Conservation (phyloP, 1,140 invertebrate species). For the Aricia agestis region DNA sequence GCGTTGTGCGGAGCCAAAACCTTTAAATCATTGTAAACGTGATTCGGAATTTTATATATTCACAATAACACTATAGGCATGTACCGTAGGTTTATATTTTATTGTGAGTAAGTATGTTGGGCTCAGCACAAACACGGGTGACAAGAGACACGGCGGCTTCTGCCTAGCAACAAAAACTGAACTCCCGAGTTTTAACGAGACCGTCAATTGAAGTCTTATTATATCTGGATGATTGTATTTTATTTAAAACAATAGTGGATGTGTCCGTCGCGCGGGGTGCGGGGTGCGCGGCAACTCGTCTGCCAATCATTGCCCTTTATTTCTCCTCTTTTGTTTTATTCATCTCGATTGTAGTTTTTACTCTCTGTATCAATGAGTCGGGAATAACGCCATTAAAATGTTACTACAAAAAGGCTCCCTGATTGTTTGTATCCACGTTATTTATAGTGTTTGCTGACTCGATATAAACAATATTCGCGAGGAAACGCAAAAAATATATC, state of each 20-base stretch:
- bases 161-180: constrained; percentile 25
- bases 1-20: too few relatives aligned
- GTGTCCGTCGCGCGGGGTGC: constrained; percentile 37
- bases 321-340: constrained; percentile 25
- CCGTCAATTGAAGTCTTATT: constrained; percentile 38
- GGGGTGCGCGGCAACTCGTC: constrained; percentile 33
- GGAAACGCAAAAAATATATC: constrained; percentile 8
- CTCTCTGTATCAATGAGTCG: constrained; percentile 19
- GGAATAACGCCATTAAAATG: constrained; percentile 11
- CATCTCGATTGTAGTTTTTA: constrained; percentile 18
- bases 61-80: background rate
- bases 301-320: constrained; percentile 33
- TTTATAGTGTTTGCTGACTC: constrained; percentile 2
- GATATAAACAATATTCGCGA: constrained; percentile 8
- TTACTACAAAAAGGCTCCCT: constrained; percentile 8
- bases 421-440: constrained; percentile 3
- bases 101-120: background rate
- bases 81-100: too few relatives aligned
- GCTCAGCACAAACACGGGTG: background rate
- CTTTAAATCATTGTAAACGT: background rate
- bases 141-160: too few relatives aligned
- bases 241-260: constrained; percentile 53
- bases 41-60: too few relatives aligned
- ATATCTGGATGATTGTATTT: constrained; percentile 41
- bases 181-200: constrained; percentile 36